Base-by-base conservation (phyloP, 2,113 vertebrate genomes). In the Vidua chalybeata region DNA sequence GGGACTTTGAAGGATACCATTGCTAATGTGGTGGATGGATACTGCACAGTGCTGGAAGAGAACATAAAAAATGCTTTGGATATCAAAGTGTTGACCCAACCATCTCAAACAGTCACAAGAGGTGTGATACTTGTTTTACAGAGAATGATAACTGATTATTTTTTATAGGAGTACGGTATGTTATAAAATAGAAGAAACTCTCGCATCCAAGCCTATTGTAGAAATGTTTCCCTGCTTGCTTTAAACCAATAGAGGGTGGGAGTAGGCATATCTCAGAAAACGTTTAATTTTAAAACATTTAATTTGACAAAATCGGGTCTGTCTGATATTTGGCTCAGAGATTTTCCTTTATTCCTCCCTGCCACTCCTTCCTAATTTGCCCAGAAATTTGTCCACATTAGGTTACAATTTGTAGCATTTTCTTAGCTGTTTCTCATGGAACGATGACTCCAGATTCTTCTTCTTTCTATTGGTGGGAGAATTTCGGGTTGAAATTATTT, bases 31-130 rank as follows among this genome's bases (percentile, higher is more conserved):
- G 98, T 99, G 78, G 98, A 98, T 23, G 98, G 99, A 23, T 99
- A 99, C 96, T 98, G 98, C 94, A 93, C 97, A 68, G 84, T 97
- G 43, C 94, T 99, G 74, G 98, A 99, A 95, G 99, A 99, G 75
- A 99, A 98, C 86, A 98, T 99, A 91, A 98, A 91, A 66, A 98
- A 52, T 62, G 98, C 99, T 17, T 97, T 99, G 87, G 99, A 99
- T 96, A 99, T 99, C 97, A 99, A 98, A 97, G 97, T 98, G 84
- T 97, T 99, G 95, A 99, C 98, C 39, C 99, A 99, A 77, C 97
- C 99, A 66, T 98, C 98, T 66, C 98, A 98, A 58, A 83, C 98
- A 78, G 97, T 96, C 95, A 82, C 97, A 84, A 98, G 98, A 99
- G 99, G 99, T 99, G 93, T 11, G 55, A 37, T 93, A 83, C 63